Conservation (phyloP, 2,113 vertebrate genomes). For the Austrofundulus limnaeus region DNA sequence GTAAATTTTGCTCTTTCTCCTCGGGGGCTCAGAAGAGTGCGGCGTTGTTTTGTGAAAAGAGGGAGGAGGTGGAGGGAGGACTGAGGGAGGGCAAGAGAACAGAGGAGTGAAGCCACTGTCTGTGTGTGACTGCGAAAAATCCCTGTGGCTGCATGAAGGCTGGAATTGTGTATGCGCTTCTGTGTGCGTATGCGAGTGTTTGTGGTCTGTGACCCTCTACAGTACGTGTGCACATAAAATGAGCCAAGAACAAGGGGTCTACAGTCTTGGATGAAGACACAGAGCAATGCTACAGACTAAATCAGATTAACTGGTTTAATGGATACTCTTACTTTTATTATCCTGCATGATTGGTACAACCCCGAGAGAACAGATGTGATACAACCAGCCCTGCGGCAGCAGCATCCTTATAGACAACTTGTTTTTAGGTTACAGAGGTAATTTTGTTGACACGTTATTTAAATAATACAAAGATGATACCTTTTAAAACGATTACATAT, state of each 20-base stretch:
- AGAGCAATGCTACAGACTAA: slow-evolving; percentile 64
- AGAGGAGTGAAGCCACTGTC: slow-evolving; percentile 66
- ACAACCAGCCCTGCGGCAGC: slow-evolving; percentile 19
- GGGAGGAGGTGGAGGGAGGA: slow-evolving; percentile 46
- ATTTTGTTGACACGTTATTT: not conserved
- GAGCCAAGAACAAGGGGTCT: slow-evolving; percentile 67
- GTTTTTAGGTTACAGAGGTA: slow-evolving; percentile 2
- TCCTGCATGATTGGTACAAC: slow-evolving; percentile 60
- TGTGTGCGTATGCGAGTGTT: slow-evolving; percentile 24
- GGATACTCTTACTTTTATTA: slow-evolving; percentile 78
- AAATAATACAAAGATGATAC: no score
- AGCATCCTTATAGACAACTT: slow-evolving; percentile 29
- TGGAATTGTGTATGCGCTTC: slow-evolving; percentile 48
- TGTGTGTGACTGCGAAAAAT: slow-evolving; percentile 65
- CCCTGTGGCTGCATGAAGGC: slow-evolving; percentile 63
- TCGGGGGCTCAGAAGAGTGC: slow-evolving; percentile 59
- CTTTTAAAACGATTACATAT: no score
- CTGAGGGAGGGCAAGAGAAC: slow-evolving; percentile 42
- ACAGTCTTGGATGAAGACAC: slow-evolving; percentile 66
- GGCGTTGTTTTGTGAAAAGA: slow-evolving; percentile 72
- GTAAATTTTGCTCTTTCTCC: slow-evolving; percentile 78
- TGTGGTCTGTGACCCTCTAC: slow-evolving; percentile 50
- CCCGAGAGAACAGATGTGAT: slow-evolving; percentile 32
- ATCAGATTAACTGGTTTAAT: slow-evolving; percentile 74
- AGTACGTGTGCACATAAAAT: slow-evolving; percentile 60